Percentiles rank a stretch among this genome's conserved stretches.
phyloP scores from a whole-genome alignment of 1,140 invertebrate genomes.

The Lasaia peninsularis region DNA sequence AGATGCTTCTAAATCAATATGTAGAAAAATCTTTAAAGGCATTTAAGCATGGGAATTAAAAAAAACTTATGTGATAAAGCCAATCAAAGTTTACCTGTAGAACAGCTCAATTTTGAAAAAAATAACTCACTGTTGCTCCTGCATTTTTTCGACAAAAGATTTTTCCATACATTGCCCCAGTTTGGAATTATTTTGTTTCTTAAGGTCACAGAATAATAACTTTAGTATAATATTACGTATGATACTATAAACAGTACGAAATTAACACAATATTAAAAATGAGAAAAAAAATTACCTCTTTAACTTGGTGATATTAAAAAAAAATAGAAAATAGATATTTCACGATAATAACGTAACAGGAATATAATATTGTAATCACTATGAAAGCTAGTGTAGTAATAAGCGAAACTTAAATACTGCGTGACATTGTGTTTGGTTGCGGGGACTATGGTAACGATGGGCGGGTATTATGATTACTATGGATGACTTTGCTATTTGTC shows the following conservation, averaged over 20 bases:
- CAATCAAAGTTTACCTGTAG: not conserved
- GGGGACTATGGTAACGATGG: conserved; percentile 48
- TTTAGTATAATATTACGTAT: not conserved
- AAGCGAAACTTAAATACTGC: conserved; percentile 33
- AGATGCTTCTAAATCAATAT: too few relatives aligned
- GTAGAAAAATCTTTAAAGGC: too few relatives aligned
- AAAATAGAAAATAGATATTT: not conserved
- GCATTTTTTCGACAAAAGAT: conserved; percentile 49
- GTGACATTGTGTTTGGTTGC: conserved; percentile 40
- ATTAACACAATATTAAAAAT: not conserved
- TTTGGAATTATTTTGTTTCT: conserved; percentile 33
- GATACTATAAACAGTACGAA: not conserved
- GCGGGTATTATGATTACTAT: conserved; percentile 31
- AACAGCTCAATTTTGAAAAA: not conserved
- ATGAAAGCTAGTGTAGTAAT: conserved; percentile 29
- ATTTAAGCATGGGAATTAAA: not conserved
- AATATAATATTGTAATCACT: conserved; percentile 13
- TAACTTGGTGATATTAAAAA: not conserved
- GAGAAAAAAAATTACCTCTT: not conserved
- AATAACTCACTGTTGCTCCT: conserved; percentile 44
- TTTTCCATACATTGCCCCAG: conserved; percentile 75
- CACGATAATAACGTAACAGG: not conserved
- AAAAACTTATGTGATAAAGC: not conserved
- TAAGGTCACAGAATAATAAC: not conserved
- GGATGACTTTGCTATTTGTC: conserved; percentile 30